phyloP scores from a whole-genome alignment of 2,888 invertebrate genomes.

The Sympetrum striolatum region DNA sequence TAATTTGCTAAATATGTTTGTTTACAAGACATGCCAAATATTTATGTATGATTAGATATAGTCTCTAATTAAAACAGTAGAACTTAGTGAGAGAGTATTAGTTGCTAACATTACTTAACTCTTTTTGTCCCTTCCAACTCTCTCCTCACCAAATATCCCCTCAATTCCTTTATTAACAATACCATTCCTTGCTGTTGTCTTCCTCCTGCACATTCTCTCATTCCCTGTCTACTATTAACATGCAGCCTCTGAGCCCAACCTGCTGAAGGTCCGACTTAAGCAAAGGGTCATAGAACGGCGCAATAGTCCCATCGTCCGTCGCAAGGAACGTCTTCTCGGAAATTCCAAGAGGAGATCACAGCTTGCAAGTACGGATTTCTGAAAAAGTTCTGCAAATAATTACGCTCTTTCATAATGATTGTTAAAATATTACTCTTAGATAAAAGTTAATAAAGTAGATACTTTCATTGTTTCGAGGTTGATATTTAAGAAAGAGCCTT shows the following conservation, averaged over 20 bases:
- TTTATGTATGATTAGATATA: background rate
- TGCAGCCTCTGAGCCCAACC: constrained; percentile 94
- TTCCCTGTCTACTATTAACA: constrained; percentile 1
- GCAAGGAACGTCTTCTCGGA: constrained; percentile 78
- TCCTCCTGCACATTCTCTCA: background rate
- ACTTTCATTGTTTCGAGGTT: background rate
- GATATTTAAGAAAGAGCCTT: background rate
- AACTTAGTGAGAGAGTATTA: constrained; percentile 2
- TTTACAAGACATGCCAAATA: background rate
- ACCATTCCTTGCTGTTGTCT: background rate
- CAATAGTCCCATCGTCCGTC: constrained; percentile 87
- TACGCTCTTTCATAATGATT: background rate
- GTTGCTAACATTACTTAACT: constrained; percentile 40
- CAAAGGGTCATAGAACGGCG: constrained; percentile 95
- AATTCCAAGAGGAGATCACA: constrained; percentile 76
- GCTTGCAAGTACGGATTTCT: constrained; percentile 63
- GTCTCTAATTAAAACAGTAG: background rate
- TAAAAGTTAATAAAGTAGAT: background rate
- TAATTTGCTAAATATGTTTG: background rate
- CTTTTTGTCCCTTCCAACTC: background rate
- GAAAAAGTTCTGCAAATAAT: background rate
- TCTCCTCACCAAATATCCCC: background rate
- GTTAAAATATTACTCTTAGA: background rate
- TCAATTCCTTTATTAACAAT: background rate
- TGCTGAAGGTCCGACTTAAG: constrained; percentile 91